A percentile compares a stretch with the other conserved stretches of the same genome.
Conservation (phyloP, 2,113 vertebrate genomes). For the Bothrops jararaca region DNA sequence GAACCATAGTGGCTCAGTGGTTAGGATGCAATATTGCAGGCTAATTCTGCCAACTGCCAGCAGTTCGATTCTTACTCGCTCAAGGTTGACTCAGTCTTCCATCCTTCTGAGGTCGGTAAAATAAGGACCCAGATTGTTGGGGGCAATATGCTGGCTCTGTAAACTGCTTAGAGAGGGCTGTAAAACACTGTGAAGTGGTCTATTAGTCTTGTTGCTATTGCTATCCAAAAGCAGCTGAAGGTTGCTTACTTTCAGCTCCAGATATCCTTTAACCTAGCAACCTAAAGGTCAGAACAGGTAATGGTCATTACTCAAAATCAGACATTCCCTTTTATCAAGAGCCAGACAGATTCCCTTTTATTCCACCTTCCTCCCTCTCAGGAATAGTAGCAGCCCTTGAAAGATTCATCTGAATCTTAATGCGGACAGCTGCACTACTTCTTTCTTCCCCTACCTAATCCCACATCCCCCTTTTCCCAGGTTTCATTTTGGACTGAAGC, state of each 20-base stretch:
- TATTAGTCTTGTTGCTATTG: too few relatives aligned
- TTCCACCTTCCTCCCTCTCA: conserved; percentile 55
- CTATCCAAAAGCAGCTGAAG: not conserved
- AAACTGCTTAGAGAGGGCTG: too few relatives aligned
- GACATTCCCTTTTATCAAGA: conserved; percentile 54
- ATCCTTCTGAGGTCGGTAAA: too few relatives aligned
- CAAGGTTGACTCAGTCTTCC: too few relatives aligned
- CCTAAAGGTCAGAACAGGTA: conserved; percentile 34
- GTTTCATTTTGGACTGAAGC: conserved; percentile 1
- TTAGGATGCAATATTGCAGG: too few relatives aligned
- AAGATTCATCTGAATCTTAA: conserved; percentile 8
- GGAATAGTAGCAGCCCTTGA: conserved; percentile 36
- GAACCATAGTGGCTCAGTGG: too few relatives aligned
- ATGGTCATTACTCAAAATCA: conserved; percentile 46
- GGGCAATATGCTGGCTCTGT: too few relatives aligned
- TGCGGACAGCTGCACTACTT: conserved; percentile 24
- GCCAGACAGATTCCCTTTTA: conserved; percentile 51
- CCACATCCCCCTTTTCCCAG: conserved; percentile 24
- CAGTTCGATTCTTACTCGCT: too few relatives aligned
- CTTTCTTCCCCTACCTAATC: conserved; percentile 23
- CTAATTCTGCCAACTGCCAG: too few relatives aligned
- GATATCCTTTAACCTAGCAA: not conserved
- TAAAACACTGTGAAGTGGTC: too few relatives aligned
- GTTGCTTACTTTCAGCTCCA: not conserved
- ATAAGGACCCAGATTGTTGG: too few relatives aligned